These are phyloP conservation scores for Pantherophis alleghaniensis DNA, from an alignment of 2,797 vertebrate genomes.

Conservation along the genomic window DNA sequence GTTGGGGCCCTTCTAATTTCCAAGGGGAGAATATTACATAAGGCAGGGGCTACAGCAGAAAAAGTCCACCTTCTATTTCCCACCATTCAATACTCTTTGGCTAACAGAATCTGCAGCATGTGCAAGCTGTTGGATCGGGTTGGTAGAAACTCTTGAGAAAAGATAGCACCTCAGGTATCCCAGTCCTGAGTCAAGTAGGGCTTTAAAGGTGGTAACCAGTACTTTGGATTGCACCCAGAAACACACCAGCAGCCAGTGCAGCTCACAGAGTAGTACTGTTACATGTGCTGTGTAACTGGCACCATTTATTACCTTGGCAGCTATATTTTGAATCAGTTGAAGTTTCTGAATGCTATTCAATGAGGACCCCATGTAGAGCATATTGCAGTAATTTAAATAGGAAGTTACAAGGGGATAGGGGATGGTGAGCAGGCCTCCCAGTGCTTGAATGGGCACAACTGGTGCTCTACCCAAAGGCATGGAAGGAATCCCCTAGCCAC, in stretches of 20 bases:
- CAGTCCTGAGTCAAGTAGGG: neutral
- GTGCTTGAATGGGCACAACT: neutral
- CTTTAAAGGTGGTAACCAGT: neutral
- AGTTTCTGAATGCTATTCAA: neutral
- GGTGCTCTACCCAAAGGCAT: neutral
- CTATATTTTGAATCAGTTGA: neutral
- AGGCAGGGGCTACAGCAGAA: neutral
- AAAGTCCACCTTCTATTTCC: neutral
- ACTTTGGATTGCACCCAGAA: neutral
- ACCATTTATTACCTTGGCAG: neutral
- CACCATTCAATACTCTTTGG: neutral
- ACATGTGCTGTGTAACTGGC: neutral
- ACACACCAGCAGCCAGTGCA: neutral
- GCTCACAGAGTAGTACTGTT: neutral
- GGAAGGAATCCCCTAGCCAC: neutral
- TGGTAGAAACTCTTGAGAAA: neutral
- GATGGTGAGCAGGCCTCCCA: neutral
- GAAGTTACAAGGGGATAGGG: neutral
- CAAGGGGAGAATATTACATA: neutral
- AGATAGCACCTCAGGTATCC: neutral
- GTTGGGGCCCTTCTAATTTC: neutral
- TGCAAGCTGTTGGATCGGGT: neutral
- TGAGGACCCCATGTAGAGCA: neutral
- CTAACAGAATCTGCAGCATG: neutral
- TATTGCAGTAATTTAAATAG: neutral